Evolutionary conservation across 2,888 invertebrate genomes (phyloP).

Genomic region (Coelinius sp.): DNA sequence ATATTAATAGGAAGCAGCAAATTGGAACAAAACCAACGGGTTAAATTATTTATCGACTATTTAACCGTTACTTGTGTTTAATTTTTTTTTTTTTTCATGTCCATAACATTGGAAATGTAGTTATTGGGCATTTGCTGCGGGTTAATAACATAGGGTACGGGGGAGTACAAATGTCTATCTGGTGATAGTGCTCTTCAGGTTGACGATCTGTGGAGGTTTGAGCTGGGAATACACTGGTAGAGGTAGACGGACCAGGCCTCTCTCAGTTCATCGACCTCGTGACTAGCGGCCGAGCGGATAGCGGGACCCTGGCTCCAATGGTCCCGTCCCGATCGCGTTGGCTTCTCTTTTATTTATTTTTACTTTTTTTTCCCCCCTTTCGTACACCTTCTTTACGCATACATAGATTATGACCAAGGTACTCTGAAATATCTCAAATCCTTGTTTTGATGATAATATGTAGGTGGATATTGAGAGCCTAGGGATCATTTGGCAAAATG

Average conservation of each 20-base stretch:
- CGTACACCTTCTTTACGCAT: constrained; percentile 7
- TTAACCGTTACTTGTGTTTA: neutral
- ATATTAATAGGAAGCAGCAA: too few species aligned
- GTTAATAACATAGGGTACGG: neutral
- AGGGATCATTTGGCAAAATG: constrained; percentile 2
- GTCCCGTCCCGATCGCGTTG: constrained; percentile 59
- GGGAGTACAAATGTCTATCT: constrained; percentile 6
- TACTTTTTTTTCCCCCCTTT: constrained; percentile 6
- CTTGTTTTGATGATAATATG: neutral
- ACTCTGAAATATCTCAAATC: neutral
- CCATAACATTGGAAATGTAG: neutral
- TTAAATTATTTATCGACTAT: neutral
- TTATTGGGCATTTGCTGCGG: constrained; percentile 19
- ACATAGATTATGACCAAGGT: constrained; percentile 2
- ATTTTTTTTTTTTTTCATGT: neutral
- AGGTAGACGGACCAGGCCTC: constrained; percentile 68
- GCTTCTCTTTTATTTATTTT: constrained; percentile 46
- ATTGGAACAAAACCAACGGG: neutral
- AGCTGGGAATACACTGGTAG: constrained; percentile 64
- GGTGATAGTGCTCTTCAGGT: constrained; percentile 15
- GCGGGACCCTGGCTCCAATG: constrained; percentile 68
- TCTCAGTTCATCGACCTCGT: constrained; percentile 66
- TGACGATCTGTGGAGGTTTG: constrained; percentile 34
- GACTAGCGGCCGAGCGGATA: constrained; percentile 70
- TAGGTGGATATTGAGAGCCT: neutral